Evolutionary conservation across 2,888 invertebrate species (phyloP).

Genomic region (Acronicta psi): DNA sequence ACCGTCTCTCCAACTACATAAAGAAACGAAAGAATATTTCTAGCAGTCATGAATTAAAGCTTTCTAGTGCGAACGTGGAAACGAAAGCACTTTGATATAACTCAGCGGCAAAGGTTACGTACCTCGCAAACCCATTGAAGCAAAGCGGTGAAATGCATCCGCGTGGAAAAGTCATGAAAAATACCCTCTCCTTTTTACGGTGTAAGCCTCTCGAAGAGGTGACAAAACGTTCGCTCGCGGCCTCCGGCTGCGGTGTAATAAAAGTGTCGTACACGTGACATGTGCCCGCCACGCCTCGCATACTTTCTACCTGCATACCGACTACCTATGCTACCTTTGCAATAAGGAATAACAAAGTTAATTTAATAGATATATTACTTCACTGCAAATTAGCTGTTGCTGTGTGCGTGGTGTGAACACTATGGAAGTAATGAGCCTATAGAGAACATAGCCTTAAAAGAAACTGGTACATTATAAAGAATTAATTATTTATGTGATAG

Average conservation of each 20-base stretch:
- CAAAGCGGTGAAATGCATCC: conserved; percentile 77
- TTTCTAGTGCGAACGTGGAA: conserved; percentile 58
- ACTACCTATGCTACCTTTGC: conserved; percentile 34
- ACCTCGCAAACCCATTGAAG: conserved; percentile 73
- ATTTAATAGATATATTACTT: not conserved
- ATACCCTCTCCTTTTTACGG: conserved; percentile 73
- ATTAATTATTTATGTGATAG: no score
- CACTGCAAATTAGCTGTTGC: no score
- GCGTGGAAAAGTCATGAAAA: conserved; percentile 79
- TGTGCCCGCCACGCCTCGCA: conserved; percentile 44
- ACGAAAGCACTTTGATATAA: conserved; percentile 72
- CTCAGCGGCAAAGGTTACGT: conserved; percentile 71
- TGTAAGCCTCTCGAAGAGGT: conserved; percentile 77
- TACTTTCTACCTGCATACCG: conserved; percentile 46
- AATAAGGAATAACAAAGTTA: conserved; percentile 34
- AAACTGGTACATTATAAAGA: no score
- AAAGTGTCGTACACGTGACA: conserved; percentile 69
- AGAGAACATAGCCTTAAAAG: no score
- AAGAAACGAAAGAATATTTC: conserved; percentile 53
- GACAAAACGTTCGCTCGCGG: conserved; percentile 74
- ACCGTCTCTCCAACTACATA: conserved; percentile 51
- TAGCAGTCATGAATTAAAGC: conserved; percentile 58
- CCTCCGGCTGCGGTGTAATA: conserved; percentile 66
- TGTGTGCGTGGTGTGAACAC: not conserved
- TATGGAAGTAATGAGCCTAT: no score